Evolutionary conservation across 1,140 invertebrate genomes (phyloP), one percentile per base, ranked within the genome.

Genomic region (Goniozus legneri): DNA sequence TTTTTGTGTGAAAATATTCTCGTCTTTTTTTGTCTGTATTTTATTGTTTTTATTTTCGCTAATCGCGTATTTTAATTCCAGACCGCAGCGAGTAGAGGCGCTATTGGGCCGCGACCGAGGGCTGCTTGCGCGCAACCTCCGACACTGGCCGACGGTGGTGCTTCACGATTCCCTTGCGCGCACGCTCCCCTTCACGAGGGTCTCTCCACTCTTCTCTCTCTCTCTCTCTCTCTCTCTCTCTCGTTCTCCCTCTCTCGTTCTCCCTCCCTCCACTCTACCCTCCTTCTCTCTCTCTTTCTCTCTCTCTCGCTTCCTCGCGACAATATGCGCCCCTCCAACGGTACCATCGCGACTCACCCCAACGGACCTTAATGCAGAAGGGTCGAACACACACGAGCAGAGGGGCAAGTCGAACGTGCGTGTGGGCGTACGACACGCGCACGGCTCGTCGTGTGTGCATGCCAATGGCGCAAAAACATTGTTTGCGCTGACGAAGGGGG

Each of bases 151-250:
- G 24, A 6, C 24, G 24, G 24, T 27, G 24, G 24, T 10, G 24
- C 24, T 27, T 4, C 24, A 27, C 24, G 24, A 27, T 27, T 6
- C 4, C 24, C 10, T 10, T 27, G 4, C 24, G 10, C 24, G 10
- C 24, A 10, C 4, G 24, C 4, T 27, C 4, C 24, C 24, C 4
- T 10, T 27, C 10, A 10, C 24, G 24, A 27, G 24, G 24, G 24
- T 27, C 4, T 27, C 10, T 4, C 24, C 10, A 6, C 24, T 27
- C 24, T 39, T 45, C 19, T 14, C 8, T 14, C 24, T 8, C 38
- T 33, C 39, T 53, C 22, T 24, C 39, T 41, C 35, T 20, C 35
- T 40, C 15, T 13, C 22, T 15, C 22, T 13, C 21, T 19, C 24
- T 12, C 15, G 30, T 16, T 10, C 13, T 12, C 40, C 44, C 18